Conservation (phyloP, 2,888 invertebrate species). For the Melieria picta region DNA sequence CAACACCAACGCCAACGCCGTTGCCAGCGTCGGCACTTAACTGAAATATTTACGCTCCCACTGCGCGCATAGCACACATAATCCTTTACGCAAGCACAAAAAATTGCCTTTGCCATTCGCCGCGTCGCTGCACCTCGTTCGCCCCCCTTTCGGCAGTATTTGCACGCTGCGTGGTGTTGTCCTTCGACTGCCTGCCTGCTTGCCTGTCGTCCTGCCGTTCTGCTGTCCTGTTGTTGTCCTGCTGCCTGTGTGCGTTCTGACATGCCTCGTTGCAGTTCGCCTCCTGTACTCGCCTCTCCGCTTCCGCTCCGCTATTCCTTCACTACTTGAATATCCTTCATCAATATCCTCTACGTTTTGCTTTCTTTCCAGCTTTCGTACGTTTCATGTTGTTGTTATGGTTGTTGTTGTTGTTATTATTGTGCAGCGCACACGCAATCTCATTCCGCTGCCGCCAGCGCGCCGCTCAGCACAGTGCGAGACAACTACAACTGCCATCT, state of each 20-base stretch:
- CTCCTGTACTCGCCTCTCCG: slow-evolving; percentile 25
- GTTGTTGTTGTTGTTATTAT: slow-evolving; percentile 29
- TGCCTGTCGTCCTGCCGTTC: background rate
- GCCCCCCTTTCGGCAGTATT: background rate
- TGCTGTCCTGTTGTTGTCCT: background rate
- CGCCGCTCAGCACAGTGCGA: background rate
- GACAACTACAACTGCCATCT: background rate
- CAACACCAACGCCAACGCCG: background rate
- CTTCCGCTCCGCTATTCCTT: slow-evolving; percentile 22
- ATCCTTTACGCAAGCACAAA: slow-evolving; percentile 48
- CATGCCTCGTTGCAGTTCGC: slow-evolving; percentile 15
- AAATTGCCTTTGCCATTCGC: slow-evolving; percentile 9
- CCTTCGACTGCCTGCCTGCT: background rate
- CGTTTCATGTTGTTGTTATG: slow-evolving; percentile 37
- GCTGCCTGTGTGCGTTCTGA: background rate
- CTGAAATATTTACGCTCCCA: slow-evolving; percentile 38
- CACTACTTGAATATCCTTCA: slow-evolving; percentile 56
- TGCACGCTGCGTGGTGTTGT: background rate
- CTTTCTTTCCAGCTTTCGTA: slow-evolving; percentile 20
- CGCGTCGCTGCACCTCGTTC: background rate
- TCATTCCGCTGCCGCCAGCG: slow-evolving; percentile 30
- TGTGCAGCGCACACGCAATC: slow-evolving; percentile 41
- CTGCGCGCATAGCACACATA: slow-evolving; percentile 40
- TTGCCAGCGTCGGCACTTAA: slow-evolving; percentile 16
- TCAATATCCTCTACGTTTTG: slow-evolving; percentile 54